Evolutionary conservation across 2,888 invertebrate species (phyloP), one percentile per base, ranked within the genome.

Genomic region (Atethmia centrago): DNA sequence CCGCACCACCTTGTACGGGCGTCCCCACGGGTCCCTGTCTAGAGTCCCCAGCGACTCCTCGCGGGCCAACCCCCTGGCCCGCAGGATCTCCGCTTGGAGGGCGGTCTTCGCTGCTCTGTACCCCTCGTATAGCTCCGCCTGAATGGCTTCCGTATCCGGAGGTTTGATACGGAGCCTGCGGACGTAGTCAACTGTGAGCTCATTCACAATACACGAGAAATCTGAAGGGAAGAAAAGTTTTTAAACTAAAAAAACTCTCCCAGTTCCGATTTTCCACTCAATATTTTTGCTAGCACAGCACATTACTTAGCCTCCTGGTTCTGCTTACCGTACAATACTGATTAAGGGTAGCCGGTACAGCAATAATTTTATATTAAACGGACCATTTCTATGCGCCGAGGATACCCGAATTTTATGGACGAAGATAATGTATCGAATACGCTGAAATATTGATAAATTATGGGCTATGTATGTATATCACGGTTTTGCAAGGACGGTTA

Each of bases 301-400:
- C 58, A 80, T 81, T 36, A 74, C 53, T 80, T 61, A 69, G 59
- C 55, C 49, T 74, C 36, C 51, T 67, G 65, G 71, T 67, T 19
- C 47, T 77, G 81, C 84, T 76, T 72, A 82, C 70, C 53, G 53
- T n/a, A 77, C 80, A 77, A 77, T 71, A 82, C 77, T 87, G 82
- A 86, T 86, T 86, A 80, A 77, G 74, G 78, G 67, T 71, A 59
- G 45, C 45, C 63, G 58, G 69, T 67, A 67, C 61, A 55, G 68
- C 74, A 83, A 87, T 87, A 86, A 85, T 85, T 87, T 85, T 77
- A 78, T 73, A 85, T 80, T 87, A 87, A 87, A 64, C 76, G 76
- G 74, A 67, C 83, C 31, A 86, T 87, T 87, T 87, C 71, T 87
- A 87, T 87, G 87, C 87, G 77, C n/a, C 25, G 21, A 80, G 79